Evolutionary conservation across 2,888 invertebrate genomes (phyloP).

Genomic region (Tetragonisca angustula): DNA sequence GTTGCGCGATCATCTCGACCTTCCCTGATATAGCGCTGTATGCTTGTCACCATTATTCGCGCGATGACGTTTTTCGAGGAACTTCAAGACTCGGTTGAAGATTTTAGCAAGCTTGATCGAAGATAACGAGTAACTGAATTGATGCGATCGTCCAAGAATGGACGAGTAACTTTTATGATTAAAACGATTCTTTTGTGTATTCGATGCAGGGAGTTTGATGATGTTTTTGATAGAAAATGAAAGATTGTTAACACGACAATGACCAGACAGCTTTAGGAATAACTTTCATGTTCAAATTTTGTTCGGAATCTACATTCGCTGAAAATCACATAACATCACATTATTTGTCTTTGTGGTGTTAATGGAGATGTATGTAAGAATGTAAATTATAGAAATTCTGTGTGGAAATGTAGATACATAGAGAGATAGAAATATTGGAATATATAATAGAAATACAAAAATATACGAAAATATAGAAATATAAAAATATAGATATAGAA

Average conservation of each 20-base stretch:
- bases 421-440: too few species aligned
- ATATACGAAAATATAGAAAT: too few species aligned
- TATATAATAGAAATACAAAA: too few species aligned
- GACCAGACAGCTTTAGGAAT: too few species aligned
- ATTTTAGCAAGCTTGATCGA: background rate
- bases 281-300: too few species aligned
- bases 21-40: constrained; percentile 37
- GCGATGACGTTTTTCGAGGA: background rate
- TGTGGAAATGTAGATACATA: too few species aligned
- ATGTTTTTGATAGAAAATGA: background rate
- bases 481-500: too few species aligned
- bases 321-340: too few species aligned
- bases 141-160: background rate
- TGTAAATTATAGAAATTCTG: too few species aligned
- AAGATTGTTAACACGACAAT: background rate
- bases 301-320: too few species aligned
- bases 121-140: background rate
- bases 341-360: too few species aligned
- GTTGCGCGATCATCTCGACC: constrained; percentile 39
- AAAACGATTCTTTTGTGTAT: background rate
- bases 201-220: background rate
- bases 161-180: background rate
- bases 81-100: background rate
- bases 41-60: background rate
- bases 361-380: too few species aligned